Conservation (phyloP, 2,797 vertebrate genomes). For the Sebastes iracundus region DNA sequence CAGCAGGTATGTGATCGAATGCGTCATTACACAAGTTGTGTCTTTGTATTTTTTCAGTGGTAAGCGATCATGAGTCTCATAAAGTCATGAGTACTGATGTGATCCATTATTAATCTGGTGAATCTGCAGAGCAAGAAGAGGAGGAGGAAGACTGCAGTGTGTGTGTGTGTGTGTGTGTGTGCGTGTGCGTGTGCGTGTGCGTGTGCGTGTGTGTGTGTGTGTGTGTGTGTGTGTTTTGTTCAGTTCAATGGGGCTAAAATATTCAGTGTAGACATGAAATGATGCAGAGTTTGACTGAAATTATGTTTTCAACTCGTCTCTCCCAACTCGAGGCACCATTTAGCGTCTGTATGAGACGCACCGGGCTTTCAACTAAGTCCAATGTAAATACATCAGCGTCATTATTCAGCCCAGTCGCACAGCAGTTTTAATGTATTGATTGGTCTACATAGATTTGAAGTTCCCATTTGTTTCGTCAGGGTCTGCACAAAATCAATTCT, state of each 20-base stretch:
- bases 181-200: neutral
- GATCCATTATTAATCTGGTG: constrained; percentile 12
- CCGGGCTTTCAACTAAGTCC: too few relatives aligned
- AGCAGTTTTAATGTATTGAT: too few relatives aligned
- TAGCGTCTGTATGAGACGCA: too few relatives aligned
- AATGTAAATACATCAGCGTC: too few relatives aligned
- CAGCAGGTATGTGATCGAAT: constrained; percentile 17
- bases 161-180: too few relatives aligned
- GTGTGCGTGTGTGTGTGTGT: neutral
- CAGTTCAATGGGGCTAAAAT: neutral
- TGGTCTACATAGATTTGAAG: too few relatives aligned
- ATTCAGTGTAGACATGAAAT: neutral
- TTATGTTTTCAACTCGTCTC: too few relatives aligned
- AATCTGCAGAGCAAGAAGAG: neutral
- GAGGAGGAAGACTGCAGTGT: neutral
- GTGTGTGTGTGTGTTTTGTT: neutral
- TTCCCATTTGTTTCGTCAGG: too few relatives aligned
- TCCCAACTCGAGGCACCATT: too few relatives aligned
- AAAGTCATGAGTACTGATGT: constrained; percentile 5
- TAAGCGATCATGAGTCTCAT: constrained; percentile 32
- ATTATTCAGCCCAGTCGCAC: too few relatives aligned
- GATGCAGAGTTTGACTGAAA: neutral
- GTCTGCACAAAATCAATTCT: too few relatives aligned
- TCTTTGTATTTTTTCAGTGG: constrained; percentile 13
- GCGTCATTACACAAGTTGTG: constrained; percentile 18